phyloP scores from a whole-genome alignment of 2,797 vertebrate genomes.

The Poliocrania exsul region DNA sequence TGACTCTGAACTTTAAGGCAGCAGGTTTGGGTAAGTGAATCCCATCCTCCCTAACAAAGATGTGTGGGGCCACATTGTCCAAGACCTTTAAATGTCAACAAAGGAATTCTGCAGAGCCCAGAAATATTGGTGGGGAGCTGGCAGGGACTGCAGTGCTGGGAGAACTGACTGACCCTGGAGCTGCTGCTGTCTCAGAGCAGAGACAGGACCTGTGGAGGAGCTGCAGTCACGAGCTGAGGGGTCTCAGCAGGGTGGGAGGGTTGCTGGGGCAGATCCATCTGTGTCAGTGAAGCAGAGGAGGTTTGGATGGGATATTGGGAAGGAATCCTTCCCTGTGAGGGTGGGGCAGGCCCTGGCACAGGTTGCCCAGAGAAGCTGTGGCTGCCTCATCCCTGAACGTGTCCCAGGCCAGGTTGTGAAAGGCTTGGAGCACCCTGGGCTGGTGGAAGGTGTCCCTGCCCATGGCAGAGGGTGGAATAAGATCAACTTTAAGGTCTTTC shows the following conservation, averaged over 20 bases:
- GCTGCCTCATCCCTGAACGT: neutral
- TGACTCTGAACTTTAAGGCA: neutral
- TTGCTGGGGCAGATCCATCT: neutral
- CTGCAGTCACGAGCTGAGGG: neutral
- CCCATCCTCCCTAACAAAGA: neutral
- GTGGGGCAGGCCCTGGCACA: fast-evolving
- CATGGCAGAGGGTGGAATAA: neutral
- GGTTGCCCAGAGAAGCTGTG: neutral
- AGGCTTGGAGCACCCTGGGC: neutral
- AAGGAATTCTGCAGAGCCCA: conserved; percentile 51
- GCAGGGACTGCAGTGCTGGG: neutral
- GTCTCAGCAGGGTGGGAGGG: neutral
- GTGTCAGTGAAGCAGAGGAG: neutral
- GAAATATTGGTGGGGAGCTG: conserved; percentile 35
- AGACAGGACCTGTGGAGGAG: neutral
- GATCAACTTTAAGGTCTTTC: neutral
- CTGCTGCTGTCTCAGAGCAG: neutral
- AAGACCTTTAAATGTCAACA: conserved; percentile 76
- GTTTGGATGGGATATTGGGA: neutral
- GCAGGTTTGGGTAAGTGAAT: neutral
- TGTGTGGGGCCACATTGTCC: neutral
- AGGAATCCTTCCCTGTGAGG: neutral
- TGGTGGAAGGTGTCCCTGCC: fast-evolving
- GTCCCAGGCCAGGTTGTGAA: fast-evolving
- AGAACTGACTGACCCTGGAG: neutral